These are phyloP conservation scores for Podilymbus podiceps DNA, from an alignment of 2,113 vertebrate genomes.

Conservation along the genomic window DNA sequence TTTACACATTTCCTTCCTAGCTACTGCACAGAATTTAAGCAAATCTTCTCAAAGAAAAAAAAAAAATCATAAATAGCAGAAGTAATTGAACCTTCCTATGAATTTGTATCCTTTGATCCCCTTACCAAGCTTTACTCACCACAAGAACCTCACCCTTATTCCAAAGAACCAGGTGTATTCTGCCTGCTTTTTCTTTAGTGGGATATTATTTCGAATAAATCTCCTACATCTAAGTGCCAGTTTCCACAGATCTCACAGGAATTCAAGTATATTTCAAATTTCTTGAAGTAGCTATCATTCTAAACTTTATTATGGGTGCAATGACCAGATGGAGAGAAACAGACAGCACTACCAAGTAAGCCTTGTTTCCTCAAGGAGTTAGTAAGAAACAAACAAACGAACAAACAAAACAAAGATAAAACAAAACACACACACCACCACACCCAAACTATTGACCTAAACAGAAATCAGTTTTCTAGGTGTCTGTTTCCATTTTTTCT, in stretches of 20 bases:
- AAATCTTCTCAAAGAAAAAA: neutral
- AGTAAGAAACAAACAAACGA: neutral
- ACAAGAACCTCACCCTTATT: neutral
- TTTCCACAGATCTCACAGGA: neutral
- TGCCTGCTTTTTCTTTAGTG: neutral
- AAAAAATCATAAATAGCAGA: neutral
- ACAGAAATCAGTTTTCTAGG: neutral
- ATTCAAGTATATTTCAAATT: neutral
- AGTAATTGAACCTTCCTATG: neutral
- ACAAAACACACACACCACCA: neutral
- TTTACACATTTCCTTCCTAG: neutral
- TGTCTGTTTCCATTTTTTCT: neutral
- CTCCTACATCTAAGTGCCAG: neutral
- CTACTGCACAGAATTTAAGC: neutral
- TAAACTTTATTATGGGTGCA: neutral
- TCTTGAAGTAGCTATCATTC: neutral
- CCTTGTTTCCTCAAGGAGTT: neutral
- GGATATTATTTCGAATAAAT: neutral
- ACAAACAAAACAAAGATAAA: too few relatives aligned
- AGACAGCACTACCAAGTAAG: neutral
- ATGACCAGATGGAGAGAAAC: neutral
- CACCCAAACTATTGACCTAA: neutral
- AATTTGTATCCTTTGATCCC: neutral
- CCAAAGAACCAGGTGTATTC: neutral
- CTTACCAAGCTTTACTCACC: neutral